Conservation (phyloP, 2,888 invertebrate genomes). For the Polylopha cassiicola region DNA sequence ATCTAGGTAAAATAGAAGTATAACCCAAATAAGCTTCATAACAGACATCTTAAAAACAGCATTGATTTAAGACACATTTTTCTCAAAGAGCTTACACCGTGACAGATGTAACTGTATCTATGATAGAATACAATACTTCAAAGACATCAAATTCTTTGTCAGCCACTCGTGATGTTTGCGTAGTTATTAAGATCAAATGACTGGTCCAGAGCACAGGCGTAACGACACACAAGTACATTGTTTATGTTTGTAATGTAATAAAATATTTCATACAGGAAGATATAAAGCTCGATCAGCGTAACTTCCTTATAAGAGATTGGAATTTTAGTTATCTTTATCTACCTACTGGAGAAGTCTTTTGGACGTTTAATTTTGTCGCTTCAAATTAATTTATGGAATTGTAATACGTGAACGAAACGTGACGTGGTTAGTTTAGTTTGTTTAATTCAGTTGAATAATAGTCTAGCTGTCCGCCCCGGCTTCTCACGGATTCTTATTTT, state of each 20-base stretch:
- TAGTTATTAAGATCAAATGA: conserved; percentile 55
- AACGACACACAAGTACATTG: conserved; percentile 38
- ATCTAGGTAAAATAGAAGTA: too few species aligned
- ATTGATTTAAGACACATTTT: neutral
- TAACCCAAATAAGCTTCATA: too few species aligned
- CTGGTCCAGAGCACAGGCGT: conserved; percentile 30
- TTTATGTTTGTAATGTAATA: conserved; percentile 48
- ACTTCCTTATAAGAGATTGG: conserved; percentile 16
- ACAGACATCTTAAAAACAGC: too few species aligned
- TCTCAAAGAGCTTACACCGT: too few species aligned
- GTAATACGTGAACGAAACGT: too few species aligned
- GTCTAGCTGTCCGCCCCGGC: too few species aligned
- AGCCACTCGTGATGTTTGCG: conserved; percentile 46
- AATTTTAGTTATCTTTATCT: conserved; percentile 1
- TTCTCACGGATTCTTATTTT: too few species aligned
- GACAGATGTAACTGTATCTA: too few species aligned
- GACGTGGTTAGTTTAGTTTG: conserved; percentile 4
- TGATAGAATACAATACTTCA: conserved; percentile 4
- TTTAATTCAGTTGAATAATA: too few species aligned
- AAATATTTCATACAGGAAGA: conserved; percentile 54
- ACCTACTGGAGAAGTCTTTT: neutral
- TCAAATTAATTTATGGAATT: too few species aligned
- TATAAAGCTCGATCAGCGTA: conserved; percentile 40
- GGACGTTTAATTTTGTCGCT: too few species aligned
- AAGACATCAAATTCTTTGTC: conserved; percentile 26